These are phyloP conservation scores for Epizoanthus fatuus DNA, from an alignment of 92 coral and sea anemone genomes.

Conservation along the genomic window DNA sequence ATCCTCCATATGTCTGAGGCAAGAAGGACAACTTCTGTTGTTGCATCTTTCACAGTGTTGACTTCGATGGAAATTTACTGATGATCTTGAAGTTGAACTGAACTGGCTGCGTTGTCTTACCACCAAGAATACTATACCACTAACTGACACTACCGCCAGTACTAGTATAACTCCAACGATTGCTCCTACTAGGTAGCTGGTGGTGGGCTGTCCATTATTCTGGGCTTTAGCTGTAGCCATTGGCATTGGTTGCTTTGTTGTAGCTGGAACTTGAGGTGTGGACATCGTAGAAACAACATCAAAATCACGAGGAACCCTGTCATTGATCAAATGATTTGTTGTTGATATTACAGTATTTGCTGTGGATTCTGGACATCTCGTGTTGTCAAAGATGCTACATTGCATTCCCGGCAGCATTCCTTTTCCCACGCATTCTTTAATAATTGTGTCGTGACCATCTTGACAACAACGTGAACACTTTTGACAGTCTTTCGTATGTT, in stretches of 20 bases:
- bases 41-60: not conserved
- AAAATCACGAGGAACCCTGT: not conserved
- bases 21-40: not conserved
- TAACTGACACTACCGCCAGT: not conserved
- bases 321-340: not conserved
- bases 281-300: not conserved
- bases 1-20: not conserved
- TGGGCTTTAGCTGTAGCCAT: not conserved
- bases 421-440: not conserved
- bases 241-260: not conserved
- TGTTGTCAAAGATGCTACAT: not conserved
- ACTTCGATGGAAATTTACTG: not conserved
- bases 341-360: not conserved
- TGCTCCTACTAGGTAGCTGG: not conserved
- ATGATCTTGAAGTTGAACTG: too few species aligned
- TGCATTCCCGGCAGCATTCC: not conserved
- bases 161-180: not conserved
- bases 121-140: not conserved
- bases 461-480: conserved; percentile 10
- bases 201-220: not conserved
- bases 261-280: not conserved
- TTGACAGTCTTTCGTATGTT: conserved; percentile 63
- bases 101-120: not conserved
- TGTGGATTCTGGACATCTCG: conserved; percentile 3
- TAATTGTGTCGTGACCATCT: not conserved